These are phyloP conservation scores for Heterotis niloticus DNA, from an alignment of 2,113 vertebrate species.

Conservation along the genomic window DNA sequence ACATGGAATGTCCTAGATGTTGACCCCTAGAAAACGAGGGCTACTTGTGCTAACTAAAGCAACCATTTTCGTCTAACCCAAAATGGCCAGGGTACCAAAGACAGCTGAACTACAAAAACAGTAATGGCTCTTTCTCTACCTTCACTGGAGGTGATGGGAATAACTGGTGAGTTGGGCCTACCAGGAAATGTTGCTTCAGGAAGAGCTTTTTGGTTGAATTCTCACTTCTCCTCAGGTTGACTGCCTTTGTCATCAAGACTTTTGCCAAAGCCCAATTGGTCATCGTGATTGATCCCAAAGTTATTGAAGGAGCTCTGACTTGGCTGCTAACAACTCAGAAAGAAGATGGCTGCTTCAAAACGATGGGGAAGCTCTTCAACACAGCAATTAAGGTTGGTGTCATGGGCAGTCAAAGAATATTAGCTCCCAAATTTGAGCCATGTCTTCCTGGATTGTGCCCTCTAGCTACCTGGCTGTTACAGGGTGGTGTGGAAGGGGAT, in stretches of 20 bases:
- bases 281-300: slow-evolving; percentile 11
- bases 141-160: not conserved
- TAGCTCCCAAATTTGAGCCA: no score
- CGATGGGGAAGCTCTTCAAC: not conserved
- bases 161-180: not conserved
- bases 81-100: slow-evolving; percentile 5
- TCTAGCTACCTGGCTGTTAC: no score
- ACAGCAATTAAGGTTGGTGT: not conserved
- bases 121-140: slow-evolving; percentile 2
- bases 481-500: not conserved
- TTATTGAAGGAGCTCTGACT: not conserved
- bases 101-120: slow-evolving; percentile 18
- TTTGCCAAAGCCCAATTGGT: not conserved
- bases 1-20: no score
- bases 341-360: slow-evolving; percentile 9
- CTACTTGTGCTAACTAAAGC: no score
- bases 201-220: no score
- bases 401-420: no score
- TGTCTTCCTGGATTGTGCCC: no score
- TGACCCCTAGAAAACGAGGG: no score
- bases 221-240: not conserved
- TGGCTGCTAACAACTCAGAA: slow-evolving; percentile 8
- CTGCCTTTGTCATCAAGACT: not conserved
- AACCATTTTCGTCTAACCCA: no score
- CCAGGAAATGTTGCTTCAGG: no score